Evolutionary conservation across 2,113 vertebrate genomes (phyloP).

Genomic region (Seriola rivoliana): DNA sequence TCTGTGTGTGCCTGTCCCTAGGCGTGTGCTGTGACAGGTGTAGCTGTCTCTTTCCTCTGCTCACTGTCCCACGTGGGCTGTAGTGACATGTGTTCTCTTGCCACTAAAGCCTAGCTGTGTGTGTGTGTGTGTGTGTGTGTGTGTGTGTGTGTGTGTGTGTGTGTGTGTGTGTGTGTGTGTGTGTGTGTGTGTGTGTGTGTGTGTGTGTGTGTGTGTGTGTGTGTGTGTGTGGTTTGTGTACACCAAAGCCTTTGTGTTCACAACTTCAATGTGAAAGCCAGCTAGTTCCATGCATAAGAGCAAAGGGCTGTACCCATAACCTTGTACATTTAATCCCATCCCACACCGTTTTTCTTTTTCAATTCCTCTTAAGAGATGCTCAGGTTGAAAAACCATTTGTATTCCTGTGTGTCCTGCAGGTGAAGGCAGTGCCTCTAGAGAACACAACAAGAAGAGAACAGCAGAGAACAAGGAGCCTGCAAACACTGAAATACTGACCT

Average conservation of each 20-base stretch:
- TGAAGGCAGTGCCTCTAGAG: conserved; percentile 72
- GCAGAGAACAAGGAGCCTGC: conserved; percentile 62
- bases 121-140: conserved; percentile 31
- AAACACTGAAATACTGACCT: conserved; percentile 78
- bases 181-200: conserved; percentile 40
- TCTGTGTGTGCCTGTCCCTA: conserved; percentile 70
- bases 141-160: conserved; percentile 15
- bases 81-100: conserved; percentile 83
- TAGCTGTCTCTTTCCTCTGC: conserved; percentile 81
- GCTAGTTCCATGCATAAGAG: neutral
- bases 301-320: conserved; percentile 3
- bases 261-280: conserved; percentile 35
- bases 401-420: conserved; percentile 50
- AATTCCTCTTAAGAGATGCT: conserved; percentile 5
- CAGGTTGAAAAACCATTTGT: neutral
- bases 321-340: conserved; percentile 12
- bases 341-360: neutral
- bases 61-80: conserved; percentile 79
- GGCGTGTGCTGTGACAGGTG: conserved; percentile 83
- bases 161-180: conserved; percentile 25
- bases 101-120: conserved; percentile 61
- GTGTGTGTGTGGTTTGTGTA: conserved; percentile 22
- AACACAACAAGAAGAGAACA: conserved; percentile 77
- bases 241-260: conserved; percentile 43
- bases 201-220: conserved; percentile 31